These are phyloP conservation scores for Potorous gilbertii DNA, from an alignment of 2,797 vertebrate species.

Conservation along the genomic window DNA sequence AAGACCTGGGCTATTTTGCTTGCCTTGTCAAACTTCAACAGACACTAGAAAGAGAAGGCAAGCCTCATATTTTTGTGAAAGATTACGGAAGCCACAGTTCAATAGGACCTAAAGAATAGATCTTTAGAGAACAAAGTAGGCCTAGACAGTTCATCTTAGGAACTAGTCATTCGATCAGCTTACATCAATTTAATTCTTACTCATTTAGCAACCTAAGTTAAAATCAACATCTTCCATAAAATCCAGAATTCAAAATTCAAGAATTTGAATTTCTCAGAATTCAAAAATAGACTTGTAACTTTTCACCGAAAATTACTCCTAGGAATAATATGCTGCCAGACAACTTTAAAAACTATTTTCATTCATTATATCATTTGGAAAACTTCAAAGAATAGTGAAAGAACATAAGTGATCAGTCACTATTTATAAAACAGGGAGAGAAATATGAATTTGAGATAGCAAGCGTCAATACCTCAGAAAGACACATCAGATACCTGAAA, in stretches of 20 bases:
- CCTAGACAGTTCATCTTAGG: constrained; percentile 8
- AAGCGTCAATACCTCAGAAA: neutral
- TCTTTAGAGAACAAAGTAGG: constrained; percentile 45
- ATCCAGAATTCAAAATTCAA: neutral
- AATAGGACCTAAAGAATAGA: neutral
- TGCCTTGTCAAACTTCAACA: constrained; percentile 61
- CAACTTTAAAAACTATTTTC: constrained; percentile 3
- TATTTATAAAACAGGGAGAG: neutral
- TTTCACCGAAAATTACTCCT: constrained; percentile 34
- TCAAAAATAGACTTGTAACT: constrained; percentile 21
- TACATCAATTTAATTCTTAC: neutral
- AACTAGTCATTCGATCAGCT: constrained; percentile 3
- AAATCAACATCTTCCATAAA: constrained; percentile 20
- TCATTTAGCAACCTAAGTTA: neutral
- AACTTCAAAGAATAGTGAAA: constrained; percentile 8
- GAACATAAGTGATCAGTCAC: constrained; percentile 28
- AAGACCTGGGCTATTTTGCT: constrained; percentile 53
- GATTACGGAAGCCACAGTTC: constrained; percentile 20
- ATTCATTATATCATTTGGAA: constrained; percentile 11
- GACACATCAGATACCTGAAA: neutral
- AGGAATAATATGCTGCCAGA: neutral
- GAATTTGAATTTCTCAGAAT: neutral
- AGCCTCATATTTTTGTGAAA: constrained; percentile 61
- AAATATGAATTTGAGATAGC: neutral
- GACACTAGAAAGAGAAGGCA: constrained; percentile 60